Conservation (phyloP, 1,140 invertebrate genomes). For the Hestina assimilis region DNA sequence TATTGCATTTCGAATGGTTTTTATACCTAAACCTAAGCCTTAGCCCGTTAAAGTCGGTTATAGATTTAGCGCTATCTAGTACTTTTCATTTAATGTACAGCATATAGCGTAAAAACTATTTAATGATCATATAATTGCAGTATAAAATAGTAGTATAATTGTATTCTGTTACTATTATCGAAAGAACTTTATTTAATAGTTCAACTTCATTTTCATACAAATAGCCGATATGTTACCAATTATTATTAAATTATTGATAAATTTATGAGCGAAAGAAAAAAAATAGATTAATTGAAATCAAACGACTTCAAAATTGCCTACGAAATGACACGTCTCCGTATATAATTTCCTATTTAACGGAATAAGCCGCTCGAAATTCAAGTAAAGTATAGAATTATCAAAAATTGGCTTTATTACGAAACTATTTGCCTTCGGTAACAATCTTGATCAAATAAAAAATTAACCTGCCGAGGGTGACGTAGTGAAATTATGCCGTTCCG, state of each 20-base stretch:
- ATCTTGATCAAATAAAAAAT: slow-evolving; percentile 76
- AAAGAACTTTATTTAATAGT: too few species aligned
- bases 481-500: slow-evolving; percentile 59
- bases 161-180: too few species aligned
- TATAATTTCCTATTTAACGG: slow-evolving; percentile 62
- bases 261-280: slow-evolving; percentile 12
- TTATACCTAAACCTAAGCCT: too few species aligned
- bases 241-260: slow-evolving; percentile 5
- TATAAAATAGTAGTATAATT: too few species aligned
- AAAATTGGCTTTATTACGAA: slow-evolving; percentile 76
- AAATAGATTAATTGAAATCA: slow-evolving; percentile 61
- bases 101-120: too few species aligned
- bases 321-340: slow-evolving; percentile 58
- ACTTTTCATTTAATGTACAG: too few species aligned
- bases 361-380: slow-evolving; percentile 53
- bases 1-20: too few species aligned
- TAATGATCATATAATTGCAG: too few species aligned
- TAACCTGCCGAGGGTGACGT: slow-evolving; percentile 57
- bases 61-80: too few species aligned
- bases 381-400: slow-evolving; percentile 57
- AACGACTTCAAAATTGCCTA: slow-evolving; percentile 60
- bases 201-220: too few species aligned
- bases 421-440: slow-evolving; percentile 60
- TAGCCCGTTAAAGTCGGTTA: too few species aligned
- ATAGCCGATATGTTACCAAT: slow-evolving; percentile 12